These are phyloP conservation scores for Labeo calbasu DNA, from an alignment of 2,797 vertebrate species.

Conservation along the genomic window DNA sequence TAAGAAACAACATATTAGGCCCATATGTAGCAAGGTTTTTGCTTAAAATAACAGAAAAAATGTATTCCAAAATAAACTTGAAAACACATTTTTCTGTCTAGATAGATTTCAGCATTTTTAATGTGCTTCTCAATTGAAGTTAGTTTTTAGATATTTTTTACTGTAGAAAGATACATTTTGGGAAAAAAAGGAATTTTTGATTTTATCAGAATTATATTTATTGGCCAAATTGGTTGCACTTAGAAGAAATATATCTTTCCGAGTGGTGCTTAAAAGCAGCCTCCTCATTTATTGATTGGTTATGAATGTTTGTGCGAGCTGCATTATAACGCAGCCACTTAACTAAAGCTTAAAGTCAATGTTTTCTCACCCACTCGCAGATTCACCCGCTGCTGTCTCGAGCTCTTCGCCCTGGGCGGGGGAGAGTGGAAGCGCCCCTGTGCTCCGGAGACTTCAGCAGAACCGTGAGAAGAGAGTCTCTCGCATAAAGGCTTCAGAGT, in stretches of 20 bases:
- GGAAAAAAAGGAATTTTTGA: not conserved
- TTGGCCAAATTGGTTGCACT: not conserved
- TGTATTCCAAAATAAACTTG: not conserved
- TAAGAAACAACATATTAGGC: not conserved
- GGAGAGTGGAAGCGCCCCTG: conserved; percentile 64
- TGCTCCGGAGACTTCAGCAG: conserved; percentile 76
- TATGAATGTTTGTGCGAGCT: conserved; percentile 3
- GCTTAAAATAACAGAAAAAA: not conserved
- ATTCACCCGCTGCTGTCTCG: conserved; percentile 23
- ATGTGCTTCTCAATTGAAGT: not conserved
- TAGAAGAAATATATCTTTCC: not conserved
- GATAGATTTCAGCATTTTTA: too few species aligned
- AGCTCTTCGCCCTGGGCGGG: conserved; percentile 61
- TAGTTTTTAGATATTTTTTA: not conserved
- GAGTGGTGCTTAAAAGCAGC: not conserved
- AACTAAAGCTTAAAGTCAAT: not conserved
- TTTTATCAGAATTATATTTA: not conserved
- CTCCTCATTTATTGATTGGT: conserved; percentile 10
- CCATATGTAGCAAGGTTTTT: not conserved
- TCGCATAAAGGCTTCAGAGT: conserved; percentile 71
- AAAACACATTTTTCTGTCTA: too few species aligned
- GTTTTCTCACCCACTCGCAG: conserved; percentile 29
- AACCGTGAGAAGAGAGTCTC: conserved; percentile 79
- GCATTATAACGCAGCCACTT: not conserved
- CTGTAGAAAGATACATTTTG: not conserved